These are phyloP conservation scores for Erebia aethiops DNA, from an alignment of 2,888 invertebrate genomes.

Conservation along the genomic window DNA sequence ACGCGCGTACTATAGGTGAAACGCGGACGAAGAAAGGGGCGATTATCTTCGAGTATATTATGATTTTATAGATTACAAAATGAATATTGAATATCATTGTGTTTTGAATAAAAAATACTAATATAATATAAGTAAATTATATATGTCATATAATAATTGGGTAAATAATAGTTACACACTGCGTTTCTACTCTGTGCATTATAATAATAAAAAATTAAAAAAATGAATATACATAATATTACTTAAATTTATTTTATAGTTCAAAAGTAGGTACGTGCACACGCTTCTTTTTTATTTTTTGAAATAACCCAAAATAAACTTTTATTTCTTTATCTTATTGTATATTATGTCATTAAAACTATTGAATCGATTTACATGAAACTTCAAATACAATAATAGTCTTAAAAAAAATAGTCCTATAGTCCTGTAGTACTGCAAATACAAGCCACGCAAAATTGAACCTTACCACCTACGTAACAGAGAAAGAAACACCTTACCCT, in stretches of 20 bases:
- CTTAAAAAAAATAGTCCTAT: not conserved
- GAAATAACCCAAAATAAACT: not conserved
- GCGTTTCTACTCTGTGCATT: no score
- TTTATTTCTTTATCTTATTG: no score
- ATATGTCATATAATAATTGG: no score
- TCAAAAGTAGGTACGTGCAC: not conserved
- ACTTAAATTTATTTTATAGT: not conserved
- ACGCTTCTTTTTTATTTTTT: slow-evolving; percentile 1
- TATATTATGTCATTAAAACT: not conserved
- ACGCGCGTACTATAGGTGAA: no score
- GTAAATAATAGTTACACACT: no score
- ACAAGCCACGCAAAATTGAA: slow-evolving; percentile 15
- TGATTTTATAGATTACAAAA: no score
- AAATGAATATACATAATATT: not conserved
- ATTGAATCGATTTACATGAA: not conserved
- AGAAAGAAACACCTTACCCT: slow-evolving; percentile 70
- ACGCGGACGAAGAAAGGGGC: no score
- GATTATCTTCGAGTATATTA: no score
- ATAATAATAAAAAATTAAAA: no score
- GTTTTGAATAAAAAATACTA: no score
- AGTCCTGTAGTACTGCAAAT: not conserved
- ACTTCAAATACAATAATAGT: not conserved
- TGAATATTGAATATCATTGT: no score
- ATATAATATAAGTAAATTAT: no score
- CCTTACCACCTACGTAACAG: slow-evolving; percentile 46